A percentile compares a stretch with the other conserved stretches of the same genome.
phyloP scores from a whole-genome alignment of 1,140 invertebrate genomes.

The Apis mellifera region Amel_HAv3.1 CM009934.2:8183001-8183500 shows the following conservation, averaged over 20 bases:
- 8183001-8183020: background rate
- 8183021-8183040: background rate
- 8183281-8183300: background rate
- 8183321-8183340: background rate
- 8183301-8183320: background rate
- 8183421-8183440: constrained; percentile 22
- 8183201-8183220: too few species aligned
- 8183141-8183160: background rate
- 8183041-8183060: background rate
- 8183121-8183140: background rate
- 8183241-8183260: fast-evolving
- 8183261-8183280: background rate
- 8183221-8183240: background rate
- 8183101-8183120: background rate
- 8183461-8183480: constrained; percentile 8
- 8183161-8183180: background rate
- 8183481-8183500: background rate
- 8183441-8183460: background rate
- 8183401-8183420: background rate
- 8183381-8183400: background rate
- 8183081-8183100: background rate
- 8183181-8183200: too few species aligned
- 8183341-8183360: background rate
- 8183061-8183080: background rate
- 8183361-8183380: constrained; percentile 10